Base-by-base conservation (phyloP, 2,888 invertebrate species). In the Volucella inflata region DNA sequence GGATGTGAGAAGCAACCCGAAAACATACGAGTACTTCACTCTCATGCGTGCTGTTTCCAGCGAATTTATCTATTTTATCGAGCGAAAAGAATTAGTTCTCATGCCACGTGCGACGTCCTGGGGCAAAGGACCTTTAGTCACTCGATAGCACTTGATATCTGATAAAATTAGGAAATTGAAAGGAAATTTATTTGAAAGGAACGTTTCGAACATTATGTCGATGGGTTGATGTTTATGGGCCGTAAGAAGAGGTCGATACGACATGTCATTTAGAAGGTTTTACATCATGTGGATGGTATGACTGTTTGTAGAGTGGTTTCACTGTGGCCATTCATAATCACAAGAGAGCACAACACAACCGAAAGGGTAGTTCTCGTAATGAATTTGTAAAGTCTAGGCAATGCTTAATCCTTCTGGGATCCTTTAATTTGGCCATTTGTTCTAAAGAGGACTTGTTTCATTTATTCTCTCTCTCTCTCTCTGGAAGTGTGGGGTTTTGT, bases 141-240 rank as follows among this genome's bases (percentile, higher is more conserved):
- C 50, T 60, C 46, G 48, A 76, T 60, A 76, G 38, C 77, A 77
- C 53, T 59, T 74, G 44, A 42, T 50, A 80, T 83, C 74, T 53
- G 59, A 68, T 44, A 50, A 78, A 83, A 64, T 75, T 75, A 80
- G 71, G 65, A 84, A 75, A 84, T 76, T 76, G 75, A 84, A 76
- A 60, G 71, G 55, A 80, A 44, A 71, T 71, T 84, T 46, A 50
- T 60, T 75, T 55, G 21, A 44, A 75, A n/a, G 53, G 60, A 74
- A 59, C 53, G 14, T 44, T 42, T 42, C 46, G 6, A 42, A 36
- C 38, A 44, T 77, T 11, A 8, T 16, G 44, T 55, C 48, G 17
- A 12, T 17, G 40, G 72, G 17, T 16, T 74, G 30, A 30, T 30
- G 30, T 30, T 65, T 71, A 57, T 79, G 51, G 38, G 17, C 6